phyloP scores from a whole-genome alignment of 2,797 vertebrate genomes.

The Dermochelys coriacea region DNA sequence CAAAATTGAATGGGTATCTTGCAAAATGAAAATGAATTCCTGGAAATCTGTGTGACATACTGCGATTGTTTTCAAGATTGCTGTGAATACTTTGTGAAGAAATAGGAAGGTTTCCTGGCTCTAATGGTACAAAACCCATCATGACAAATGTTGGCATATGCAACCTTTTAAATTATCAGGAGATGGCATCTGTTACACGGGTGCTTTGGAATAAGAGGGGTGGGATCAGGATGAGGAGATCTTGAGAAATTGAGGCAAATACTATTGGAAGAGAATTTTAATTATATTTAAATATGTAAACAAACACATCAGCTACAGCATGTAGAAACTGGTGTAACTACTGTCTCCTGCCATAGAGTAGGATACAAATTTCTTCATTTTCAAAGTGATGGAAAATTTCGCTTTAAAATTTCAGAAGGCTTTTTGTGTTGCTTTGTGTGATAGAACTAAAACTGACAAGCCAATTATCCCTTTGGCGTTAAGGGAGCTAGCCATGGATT shows the following conservation, averaged over 20 bases:
- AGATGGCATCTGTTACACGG: conserved; percentile 33
- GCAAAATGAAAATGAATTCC: neutral
- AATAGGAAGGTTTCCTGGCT: conserved; percentile 6
- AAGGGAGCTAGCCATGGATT: conserved; percentile 44
- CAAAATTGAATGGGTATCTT: conserved; percentile 7
- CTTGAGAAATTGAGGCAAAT: conserved; percentile 1
- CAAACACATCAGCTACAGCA: neutral
- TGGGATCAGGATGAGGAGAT: neutral
- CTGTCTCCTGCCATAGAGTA: neutral
- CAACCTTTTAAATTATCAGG: conserved; percentile 24
- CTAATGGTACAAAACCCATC: conserved; percentile 31
- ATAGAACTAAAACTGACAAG: conserved; percentile 10
- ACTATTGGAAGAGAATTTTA: conserved; percentile 15
- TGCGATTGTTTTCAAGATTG: neutral
- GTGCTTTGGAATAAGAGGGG: conserved; percentile 7
- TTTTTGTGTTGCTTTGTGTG: conserved; percentile 17
- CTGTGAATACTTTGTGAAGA: conserved; percentile 29
- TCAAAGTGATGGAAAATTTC: conserved; percentile 12
- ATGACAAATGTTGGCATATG: neutral
- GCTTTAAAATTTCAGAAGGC: neutral
- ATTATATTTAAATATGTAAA: conserved; percentile 53
- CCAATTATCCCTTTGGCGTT: conserved; percentile 24
- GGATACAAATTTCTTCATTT: neutral
- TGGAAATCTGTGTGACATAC: neutral
- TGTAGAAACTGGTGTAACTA: conserved; percentile 27